These are phyloP conservation scores for Salvelinus namaycush DNA, from an alignment of 2,113 vertebrate genomes.

Conservation along the genomic window DNA sequence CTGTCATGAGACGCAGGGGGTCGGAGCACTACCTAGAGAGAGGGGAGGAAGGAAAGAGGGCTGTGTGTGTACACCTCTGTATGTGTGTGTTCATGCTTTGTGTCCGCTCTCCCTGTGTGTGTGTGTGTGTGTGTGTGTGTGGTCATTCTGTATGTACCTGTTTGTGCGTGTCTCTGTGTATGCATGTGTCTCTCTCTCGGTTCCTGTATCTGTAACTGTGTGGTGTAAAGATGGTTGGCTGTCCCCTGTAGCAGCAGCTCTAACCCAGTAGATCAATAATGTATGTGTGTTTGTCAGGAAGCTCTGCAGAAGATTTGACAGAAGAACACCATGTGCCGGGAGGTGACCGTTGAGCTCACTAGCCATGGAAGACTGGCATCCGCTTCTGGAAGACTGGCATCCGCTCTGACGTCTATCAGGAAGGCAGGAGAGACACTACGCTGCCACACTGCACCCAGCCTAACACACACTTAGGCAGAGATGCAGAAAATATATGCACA, in stretches of 20 bases:
- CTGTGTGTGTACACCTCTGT: not conserved
- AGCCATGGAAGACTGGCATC: constrained; percentile 97
- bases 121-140: not conserved
- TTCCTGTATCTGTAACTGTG: not conserved
- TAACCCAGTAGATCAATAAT: no score
- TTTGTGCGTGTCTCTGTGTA: not conserved
- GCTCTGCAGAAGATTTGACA: constrained; percentile 98
- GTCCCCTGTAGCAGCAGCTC: not conserved
- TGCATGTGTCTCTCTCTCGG: constrained; percentile 37
- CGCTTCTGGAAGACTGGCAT: constrained; percentile 99
- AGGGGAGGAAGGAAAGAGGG: no score
- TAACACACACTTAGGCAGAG: no score
- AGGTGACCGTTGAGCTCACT: constrained; percentile 97
- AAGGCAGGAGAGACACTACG: constrained; percentile 47
- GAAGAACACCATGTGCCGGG: constrained; percentile 98
- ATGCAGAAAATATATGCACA: no score
- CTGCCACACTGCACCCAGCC: not conserved
- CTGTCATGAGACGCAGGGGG: no score
- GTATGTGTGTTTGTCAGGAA: constrained; percentile 74
- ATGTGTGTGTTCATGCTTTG: not conserved
- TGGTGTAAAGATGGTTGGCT: no score
- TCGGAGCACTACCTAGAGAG: no score
- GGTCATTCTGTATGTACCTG: constrained; percentile 1
- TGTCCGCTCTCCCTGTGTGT: no score
- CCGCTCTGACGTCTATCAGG: constrained; percentile 97